Evolutionary conservation across 2,888 invertebrate genomes (phyloP), one percentile per base, ranked within the genome.

Genomic region (Erynnis tages): DNA sequence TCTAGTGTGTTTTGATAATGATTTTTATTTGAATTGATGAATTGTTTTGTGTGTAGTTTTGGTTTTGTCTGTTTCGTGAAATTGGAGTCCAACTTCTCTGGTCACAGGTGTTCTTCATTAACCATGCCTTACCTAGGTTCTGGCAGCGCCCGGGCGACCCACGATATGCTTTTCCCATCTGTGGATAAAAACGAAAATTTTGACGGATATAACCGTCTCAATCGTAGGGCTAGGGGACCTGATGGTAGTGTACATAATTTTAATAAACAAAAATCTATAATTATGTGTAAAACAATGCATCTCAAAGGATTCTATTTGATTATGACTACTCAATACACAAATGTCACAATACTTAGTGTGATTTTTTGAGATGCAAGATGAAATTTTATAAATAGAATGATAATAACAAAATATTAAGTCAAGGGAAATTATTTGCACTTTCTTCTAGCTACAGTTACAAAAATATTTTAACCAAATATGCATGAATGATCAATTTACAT

Each of bases 181-280:
- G 89, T 78, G 89, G 83, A 89, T 82, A 76, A 85, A 88, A 89
- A 87, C 68, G 83, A 87, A 88, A 52, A 88, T 67, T 72, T 88
- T 89, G 89, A 89, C 89, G 87, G 89, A 71, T 75, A 64, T 79
- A 85, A 82, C 89, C 88, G 86, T 82, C 89, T 84, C 80, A 82
- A 78, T 37, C 21, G 50, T 52, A 52, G 50, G 50, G 41, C 50
- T 50, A 50, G 43, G 50, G 50, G 44, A 52, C 44, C 44, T 35
- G 43, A 10, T n/a, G 29, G 13, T 11, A 44, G n/a, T n/a, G n/a
- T n/a, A n/a, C n/a, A n/a, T n/a, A 50, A 8, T 35, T 41, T 37
- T 29, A 19, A 45, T 29, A 13, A 25, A 29, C n/a, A 11, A 38
- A 25, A n/a, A 40, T 27, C 6, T 13, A 10, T 23, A 49, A 25